Conservation (phyloP, 2,888 invertebrate genomes). For the Drosophila pseudotakahashii region DNA sequence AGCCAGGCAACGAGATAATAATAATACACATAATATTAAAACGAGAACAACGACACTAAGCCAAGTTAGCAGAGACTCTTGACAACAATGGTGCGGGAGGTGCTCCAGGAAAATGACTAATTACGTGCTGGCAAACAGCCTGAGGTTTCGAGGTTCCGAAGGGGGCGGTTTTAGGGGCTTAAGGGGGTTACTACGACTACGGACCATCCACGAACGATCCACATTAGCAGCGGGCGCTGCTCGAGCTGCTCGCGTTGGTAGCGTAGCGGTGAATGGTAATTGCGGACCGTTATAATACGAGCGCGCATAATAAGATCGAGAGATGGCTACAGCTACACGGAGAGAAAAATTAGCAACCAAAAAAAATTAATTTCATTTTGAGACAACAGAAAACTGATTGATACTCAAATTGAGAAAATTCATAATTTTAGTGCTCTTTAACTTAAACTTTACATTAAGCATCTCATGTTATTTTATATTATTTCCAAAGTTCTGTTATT, state of each 20-base stretch:
- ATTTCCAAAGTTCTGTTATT: no score
- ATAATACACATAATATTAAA: constrained; percentile 72
- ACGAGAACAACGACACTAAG: constrained; percentile 70
- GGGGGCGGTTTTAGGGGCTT: not conserved
- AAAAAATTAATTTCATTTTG: no score
- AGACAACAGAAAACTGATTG: no score
- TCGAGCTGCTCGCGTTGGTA: constrained; percentile 58
- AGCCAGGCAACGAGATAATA: constrained; percentile 62
- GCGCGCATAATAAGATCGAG: constrained; percentile 72
- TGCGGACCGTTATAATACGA: constrained; percentile 78
- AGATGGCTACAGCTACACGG: constrained; percentile 30
- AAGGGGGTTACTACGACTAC: constrained; percentile 1
- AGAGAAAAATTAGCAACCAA: not conserved
- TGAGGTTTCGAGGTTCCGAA: constrained; percentile 11
- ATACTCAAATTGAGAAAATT: no score
- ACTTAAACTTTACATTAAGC: no score
- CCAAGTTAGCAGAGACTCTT: constrained; percentile 33
- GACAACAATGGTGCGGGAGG: constrained; percentile 75
- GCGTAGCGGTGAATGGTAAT: constrained; percentile 80
- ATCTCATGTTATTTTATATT: no score
- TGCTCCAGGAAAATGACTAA: constrained; percentile 73
- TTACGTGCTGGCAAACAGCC: constrained; percentile 57
- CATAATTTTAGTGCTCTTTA: no score
- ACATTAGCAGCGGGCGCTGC: constrained; percentile 65
- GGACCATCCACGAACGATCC: constrained; percentile 36